Evolutionary conservation across 2,797 vertebrate genomes (phyloP), one percentile per base, ranked within the genome.

Genomic region (Miichthys miiuy): DNA sequence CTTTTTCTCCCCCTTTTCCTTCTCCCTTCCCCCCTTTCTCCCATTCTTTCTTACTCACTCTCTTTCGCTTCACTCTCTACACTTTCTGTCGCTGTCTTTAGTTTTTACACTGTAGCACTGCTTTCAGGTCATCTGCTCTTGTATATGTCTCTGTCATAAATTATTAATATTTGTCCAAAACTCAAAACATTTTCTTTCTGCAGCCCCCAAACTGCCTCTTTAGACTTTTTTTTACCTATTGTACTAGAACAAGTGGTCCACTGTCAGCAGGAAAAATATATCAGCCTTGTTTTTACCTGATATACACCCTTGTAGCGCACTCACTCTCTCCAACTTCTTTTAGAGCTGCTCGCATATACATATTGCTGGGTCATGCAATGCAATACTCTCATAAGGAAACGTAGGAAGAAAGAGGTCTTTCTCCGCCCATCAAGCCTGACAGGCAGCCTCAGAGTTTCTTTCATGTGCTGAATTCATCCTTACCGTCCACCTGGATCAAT

Each of bases 401-500:
- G 48, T 77, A 81, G 78, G 88, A 93, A 95, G 91, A 95, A 95
- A 94, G 93, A 85, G 81, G 74, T 88, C 94, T 95, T 95, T 95
- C 94, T 95, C 87, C 79, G 42, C 83, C 84, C 86, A 90, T 94
- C 92, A 92, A 77, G 84, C 89, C 86, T 90, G 88, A 93, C 93
- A 91, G 89, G 90, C 75, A 13, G 78, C 89, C 87, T 81, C 69
- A 1, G 80, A 68, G 79, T 79, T 88, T 80, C 93, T 94, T 95
- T 94, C 94, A 94, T 95, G 93, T 94, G 91, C 91, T 91, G 86
- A 91, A 93, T 91, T 95, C 93, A 94, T 94, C 91, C 92, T 90
- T 91, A 91, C 89, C 88, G 64, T 94, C 93, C 94, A 95, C 93
- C 94, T 94, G 95, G 92, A 93, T 94, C 92, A 95, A 95, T 94